Base-by-base conservation (phyloP, 2,888 invertebrate genomes). In the Eupeodes latifasciatus region DNA sequence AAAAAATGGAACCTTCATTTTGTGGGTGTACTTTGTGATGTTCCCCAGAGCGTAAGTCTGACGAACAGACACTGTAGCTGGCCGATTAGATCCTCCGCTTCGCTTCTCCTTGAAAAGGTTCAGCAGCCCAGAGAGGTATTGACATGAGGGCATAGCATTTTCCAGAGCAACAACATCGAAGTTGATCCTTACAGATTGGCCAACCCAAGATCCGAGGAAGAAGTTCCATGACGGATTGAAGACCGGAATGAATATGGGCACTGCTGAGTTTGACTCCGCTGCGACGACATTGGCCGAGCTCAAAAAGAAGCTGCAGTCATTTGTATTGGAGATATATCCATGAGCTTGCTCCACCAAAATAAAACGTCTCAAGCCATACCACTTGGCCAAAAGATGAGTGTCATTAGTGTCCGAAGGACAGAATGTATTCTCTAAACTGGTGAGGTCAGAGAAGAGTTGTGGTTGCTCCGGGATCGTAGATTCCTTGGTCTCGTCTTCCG, bases 61-160 rank as follows among this genome's bases (percentile, higher is more conserved):
- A 87, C 96, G 95, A 2, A 96, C 95, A 0, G 97, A 96, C 0
- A 97, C 95, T 67, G 94, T 94, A 0, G 96, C 95, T 7, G 96
- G 94, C 64, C 94, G 94, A 87, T 91, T 94, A 19, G 95, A 95
- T 1, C 27, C 2, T 59, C 95, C 95, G n/a, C 96, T 95, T 92
- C 97, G 95, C 95, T 98, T 99, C 36, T 97, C 96, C 94, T 98
- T 98, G 92, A 99, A 99, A 88, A 99, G 94, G 91, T 97, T 96
- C 55, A 98, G 94, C 69, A 99, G 94, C 81, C 97, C 97, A 85
- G 96, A 96, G 0, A 99, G 95, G 94, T 98, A 97, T 90, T 96
- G 96, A 91, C 97, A 98, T 91, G 97, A 96, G 36, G 95, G 94
- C 1, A 98, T 98, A 78, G 96, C 95, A 90, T 96, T 95, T 92